phyloP scores from a whole-genome alignment of 2,888 invertebrate genomes.

The Drosophila paracracens region DNA sequence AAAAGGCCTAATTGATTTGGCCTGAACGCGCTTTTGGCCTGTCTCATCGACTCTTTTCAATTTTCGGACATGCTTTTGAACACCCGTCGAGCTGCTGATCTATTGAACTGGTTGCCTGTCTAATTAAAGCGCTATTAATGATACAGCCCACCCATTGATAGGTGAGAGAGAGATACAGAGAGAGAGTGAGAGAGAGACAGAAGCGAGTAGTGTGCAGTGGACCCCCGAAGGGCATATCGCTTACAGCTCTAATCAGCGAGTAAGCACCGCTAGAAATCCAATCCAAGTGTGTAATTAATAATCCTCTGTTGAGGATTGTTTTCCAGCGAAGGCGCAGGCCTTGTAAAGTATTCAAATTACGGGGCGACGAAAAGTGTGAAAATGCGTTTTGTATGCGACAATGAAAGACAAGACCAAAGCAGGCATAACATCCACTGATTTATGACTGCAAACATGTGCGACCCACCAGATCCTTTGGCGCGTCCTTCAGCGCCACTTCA shows the following conservation, averaged over 20 bases:
- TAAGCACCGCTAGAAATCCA: constrained; percentile 64
- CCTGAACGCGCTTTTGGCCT: constrained; percentile 12
- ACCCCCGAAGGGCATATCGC: constrained; percentile 41
- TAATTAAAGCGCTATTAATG: constrained; percentile 72
- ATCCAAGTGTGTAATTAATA: constrained; percentile 79
- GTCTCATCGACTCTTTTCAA: constrained; percentile 9
- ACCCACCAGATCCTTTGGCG: constrained; percentile 78
- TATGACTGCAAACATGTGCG: constrained; percentile 85
- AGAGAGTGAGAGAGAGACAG: not conserved
- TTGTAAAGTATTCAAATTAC: constrained; percentile 80
- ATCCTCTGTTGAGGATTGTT: constrained; percentile 46
- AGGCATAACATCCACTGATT: constrained; percentile 83
- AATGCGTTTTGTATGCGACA: constrained; percentile 80
- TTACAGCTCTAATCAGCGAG: constrained; percentile 64
- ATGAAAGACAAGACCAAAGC: constrained; percentile 66
- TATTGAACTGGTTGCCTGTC: constrained; percentile 49
- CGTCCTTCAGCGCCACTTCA: constrained; percentile 80
- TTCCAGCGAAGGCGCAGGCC: constrained; percentile 63
- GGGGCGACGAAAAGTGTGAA: constrained; percentile 83
- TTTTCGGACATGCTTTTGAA: constrained; percentile 5
- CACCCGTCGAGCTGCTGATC: constrained; percentile 48
- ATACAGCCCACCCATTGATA: constrained; percentile 66
- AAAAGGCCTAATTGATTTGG: constrained; percentile 70
- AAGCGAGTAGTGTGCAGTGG: not conserved
- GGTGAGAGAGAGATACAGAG: not conserved